Evolutionary conservation across 2,888 invertebrate species (phyloP), one percentile per base, ranked within the genome.

Genomic region (Drosophila peninsularis): DNA sequence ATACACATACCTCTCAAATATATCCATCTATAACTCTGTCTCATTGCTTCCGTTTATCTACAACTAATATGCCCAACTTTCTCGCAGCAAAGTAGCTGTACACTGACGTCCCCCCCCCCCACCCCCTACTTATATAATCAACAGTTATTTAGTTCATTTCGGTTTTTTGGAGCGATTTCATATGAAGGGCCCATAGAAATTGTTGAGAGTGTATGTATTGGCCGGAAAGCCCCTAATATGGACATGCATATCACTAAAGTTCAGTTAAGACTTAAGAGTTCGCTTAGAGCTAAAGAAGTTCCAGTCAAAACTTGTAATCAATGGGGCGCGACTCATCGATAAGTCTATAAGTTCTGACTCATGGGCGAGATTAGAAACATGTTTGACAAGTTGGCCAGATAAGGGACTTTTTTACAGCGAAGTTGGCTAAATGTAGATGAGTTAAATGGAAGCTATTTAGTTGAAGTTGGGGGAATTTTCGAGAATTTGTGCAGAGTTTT

Each of bases 401-500:
- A 47, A 2, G 47, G 47, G n/a, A 27, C 6, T n/a, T 45, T 45
- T 44, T 41, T 19, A 30, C 5, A 30, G 17, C 10, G 10, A 27
- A 24, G 10, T 34, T 19, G 4, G 10, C 6, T 50, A 14, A 19
- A 32, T 47, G 6, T 17, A 13, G 47, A 30, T 47, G 45, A 45
- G 27, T 45, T 45, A 45, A 45, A 6, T 27, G 27, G 27, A 45
- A 45, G 27, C 27, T 11, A 45, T 27, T 32, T 19, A 19, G 7
- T 5, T 34, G 1, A 17, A 21, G 30, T 10, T 10, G 37, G 19
- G 34, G 24, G 44, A 60, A 44, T 60, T 54, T 54, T 56, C 41
- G 37, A 62, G 62, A 53, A 64, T 63, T 50, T 65, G 30, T 30
- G 47, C 47, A 47, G 47, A 32, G 30, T 17, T 45, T 45, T 41